These are phyloP conservation scores for Hypothenemus hampei DNA, from an alignment of 1,140 invertebrate genomes.

Conservation along the genomic window DNA sequence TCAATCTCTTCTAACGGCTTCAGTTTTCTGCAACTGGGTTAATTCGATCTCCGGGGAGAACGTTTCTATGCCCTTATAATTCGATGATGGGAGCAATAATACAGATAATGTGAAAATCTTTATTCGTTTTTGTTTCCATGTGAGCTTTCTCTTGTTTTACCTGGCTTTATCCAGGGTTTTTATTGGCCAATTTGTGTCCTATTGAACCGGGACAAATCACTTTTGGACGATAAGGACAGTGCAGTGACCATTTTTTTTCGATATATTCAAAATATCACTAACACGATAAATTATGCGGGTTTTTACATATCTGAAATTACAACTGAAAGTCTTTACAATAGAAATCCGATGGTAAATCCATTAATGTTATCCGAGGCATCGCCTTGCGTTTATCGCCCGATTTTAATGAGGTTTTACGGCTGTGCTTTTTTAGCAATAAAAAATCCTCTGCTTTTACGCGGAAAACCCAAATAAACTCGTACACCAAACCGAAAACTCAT, in stretches of 20 bases:
- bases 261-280: no score
- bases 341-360: slow-evolving; percentile 11
- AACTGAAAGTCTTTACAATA: background rate
- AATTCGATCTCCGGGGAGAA: slow-evolving; percentile 3
- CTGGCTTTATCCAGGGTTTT: no score
- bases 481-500: slow-evolving; percentile 22
- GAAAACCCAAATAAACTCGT: slow-evolving; percentile 25
- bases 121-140: background rate
- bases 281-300: background rate
- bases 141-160: background rate
- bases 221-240: no score
- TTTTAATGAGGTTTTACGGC: slow-evolving; percentile 27
- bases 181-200: no score
- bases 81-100: slow-evolving; percentile 8
- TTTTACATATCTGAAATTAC: slow-evolving; percentile 9
- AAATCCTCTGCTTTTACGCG: slow-evolving; percentile 6
- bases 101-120: background rate
- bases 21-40: slow-evolving; percentile 8
- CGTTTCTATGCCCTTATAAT: slow-evolving; percentile 5
- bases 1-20: slow-evolving; percentile 5
- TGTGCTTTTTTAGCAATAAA: slow-evolving; percentile 24
- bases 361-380: slow-evolving; percentile 15
- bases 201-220: no score
- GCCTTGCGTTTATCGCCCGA: slow-evolving; percentile 16
- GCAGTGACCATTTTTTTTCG: no score